A percentile compares a stretch with the other conserved stretches of the same genome.
phyloP scores from a whole-genome alignment of 2,113 vertebrate genomes.

The Rhombomys opimus region DNA sequence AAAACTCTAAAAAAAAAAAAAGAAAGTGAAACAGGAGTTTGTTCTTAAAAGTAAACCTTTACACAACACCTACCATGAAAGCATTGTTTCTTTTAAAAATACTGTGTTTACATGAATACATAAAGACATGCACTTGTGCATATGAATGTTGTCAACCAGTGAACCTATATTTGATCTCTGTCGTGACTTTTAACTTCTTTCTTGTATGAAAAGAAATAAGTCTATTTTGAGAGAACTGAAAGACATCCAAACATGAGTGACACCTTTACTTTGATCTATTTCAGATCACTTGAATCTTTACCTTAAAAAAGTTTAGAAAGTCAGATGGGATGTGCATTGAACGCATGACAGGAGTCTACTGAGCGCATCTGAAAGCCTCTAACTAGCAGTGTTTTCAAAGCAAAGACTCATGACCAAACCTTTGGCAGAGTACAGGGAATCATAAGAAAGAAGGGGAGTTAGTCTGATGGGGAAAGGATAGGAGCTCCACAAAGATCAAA shows the following conservation, averaged over 20 bases:
- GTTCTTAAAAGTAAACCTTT: neutral
- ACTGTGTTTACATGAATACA: neutral
- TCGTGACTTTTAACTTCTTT: neutral
- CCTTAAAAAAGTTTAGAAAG: too few relatives aligned
- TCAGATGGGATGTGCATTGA: too few relatives aligned
- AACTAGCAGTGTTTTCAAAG: too few relatives aligned
- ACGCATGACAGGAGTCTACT: too few relatives aligned
- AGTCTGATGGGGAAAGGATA: too few relatives aligned
- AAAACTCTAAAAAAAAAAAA: too few relatives aligned
- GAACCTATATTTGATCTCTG: neutral
- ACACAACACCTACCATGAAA: neutral
- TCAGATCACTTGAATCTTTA: neutral
- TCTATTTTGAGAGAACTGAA: neutral
- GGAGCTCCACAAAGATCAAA: too few relatives aligned
- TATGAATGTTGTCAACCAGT: neutral
- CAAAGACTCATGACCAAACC: too few relatives aligned
- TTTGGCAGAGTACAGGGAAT: too few relatives aligned
- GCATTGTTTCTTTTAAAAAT: neutral
- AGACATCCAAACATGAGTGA: neutral
- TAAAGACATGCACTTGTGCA: neutral
- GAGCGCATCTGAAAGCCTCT: too few relatives aligned
- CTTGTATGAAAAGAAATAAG: neutral
- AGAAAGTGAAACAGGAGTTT: neutral
- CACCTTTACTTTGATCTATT: neutral
- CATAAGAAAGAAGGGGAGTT: too few relatives aligned